Evolutionary conservation across 1,140 invertebrate genomes (phyloP).

Genomic region (Drosophila nannoptera): DNA sequence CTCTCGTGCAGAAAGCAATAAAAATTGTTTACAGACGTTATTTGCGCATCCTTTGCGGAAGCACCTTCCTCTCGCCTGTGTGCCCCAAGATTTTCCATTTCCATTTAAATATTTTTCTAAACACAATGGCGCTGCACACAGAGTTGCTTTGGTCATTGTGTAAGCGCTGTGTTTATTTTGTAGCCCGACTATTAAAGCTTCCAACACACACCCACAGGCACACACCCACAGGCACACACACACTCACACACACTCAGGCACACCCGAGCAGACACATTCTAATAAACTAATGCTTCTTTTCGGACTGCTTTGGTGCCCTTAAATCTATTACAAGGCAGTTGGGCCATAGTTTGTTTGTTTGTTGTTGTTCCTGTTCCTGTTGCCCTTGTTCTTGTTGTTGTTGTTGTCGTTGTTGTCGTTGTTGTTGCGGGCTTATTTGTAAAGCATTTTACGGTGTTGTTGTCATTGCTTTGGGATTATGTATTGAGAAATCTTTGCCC

Average conservation of each 20-base stretch:
- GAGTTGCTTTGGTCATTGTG: slow-evolving; percentile 34
- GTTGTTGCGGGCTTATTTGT: slow-evolving; percentile 37
- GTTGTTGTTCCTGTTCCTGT: background rate
- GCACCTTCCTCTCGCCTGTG: slow-evolving; percentile 53
- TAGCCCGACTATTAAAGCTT: slow-evolving; percentile 39
- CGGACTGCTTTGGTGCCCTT: slow-evolving; percentile 38
- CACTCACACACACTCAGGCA: background rate
- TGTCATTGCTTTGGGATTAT: slow-evolving; percentile 36
- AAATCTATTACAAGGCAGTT: slow-evolving; percentile 50
- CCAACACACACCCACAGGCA: slow-evolving; percentile 28
- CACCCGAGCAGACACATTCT: slow-evolving; percentile 32
- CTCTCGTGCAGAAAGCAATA: slow-evolving; percentile 69
- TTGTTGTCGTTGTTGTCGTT: slow-evolving; percentile 15
- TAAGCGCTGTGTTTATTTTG: slow-evolving; percentile 40
- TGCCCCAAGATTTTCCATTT: slow-evolving; percentile 57
- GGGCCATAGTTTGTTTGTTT: slow-evolving; percentile 34
- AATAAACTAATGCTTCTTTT: slow-evolving; percentile 72
- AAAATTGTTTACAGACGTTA: slow-evolving; percentile 78
- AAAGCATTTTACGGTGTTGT: slow-evolving; percentile 40
- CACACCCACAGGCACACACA: slow-evolving; percentile 14
- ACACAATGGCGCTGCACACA: slow-evolving; percentile 51
- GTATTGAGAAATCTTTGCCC: slow-evolving; percentile 35
- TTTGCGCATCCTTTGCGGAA: slow-evolving; percentile 69
- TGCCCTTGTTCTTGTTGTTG: slow-evolving; percentile 11
- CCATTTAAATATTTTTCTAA: slow-evolving; percentile 66